These are phyloP conservation scores for Steinernema scapterisci DNA, from an alignment of 2,888 invertebrate species.

Conservation along the genomic window DNA sequence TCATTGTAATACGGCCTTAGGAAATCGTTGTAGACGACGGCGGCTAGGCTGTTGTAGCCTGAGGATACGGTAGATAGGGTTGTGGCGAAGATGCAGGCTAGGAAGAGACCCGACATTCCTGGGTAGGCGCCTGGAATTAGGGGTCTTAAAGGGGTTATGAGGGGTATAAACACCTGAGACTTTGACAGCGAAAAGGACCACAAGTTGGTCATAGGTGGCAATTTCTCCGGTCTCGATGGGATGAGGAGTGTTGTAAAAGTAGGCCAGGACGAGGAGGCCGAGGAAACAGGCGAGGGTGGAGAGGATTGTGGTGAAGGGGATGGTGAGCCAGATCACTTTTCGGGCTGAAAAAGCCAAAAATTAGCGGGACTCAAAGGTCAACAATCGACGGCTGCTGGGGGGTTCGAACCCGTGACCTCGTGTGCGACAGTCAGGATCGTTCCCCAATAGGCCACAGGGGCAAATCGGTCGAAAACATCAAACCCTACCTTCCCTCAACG, in stretches of 20 bases:
- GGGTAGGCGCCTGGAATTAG: neutral
- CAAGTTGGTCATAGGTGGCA: slow-evolving; percentile 6
- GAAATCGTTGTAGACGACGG: slow-evolving; percentile 21
- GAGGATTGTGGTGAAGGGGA: slow-evolving; percentile 41
- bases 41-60: slow-evolving; percentile 22
- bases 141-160: neutral
- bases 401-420: too few species aligned
- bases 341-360: slow-evolving; percentile 1
- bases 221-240: slow-evolving; percentile 14
- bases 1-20: neutral
- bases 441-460: too few species aligned
- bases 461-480: too few species aligned
- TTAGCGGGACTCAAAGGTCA: neutral
- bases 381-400: too few species aligned
- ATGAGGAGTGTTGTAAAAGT: slow-evolving; percentile 1
- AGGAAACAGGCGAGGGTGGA: slow-evolving; percentile 33
- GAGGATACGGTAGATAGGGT: slow-evolving; percentile 29
- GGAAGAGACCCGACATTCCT: slow-evolving; percentile 15
- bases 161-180: slow-evolving; percentile 8
- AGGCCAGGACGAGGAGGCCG: slow-evolving; percentile 7
- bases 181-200: slow-evolving; percentile 15
- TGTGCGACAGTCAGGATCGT: too few species aligned
- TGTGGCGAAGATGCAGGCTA: slow-evolving; percentile 23
- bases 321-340: slow-evolving; percentile 47
- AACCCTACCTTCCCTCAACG: slow-evolving; percentile 4